phyloP scores from a whole-genome alignment of 2,113 vertebrate genomes.

The Onychostruthus taczanowskii region DNA sequence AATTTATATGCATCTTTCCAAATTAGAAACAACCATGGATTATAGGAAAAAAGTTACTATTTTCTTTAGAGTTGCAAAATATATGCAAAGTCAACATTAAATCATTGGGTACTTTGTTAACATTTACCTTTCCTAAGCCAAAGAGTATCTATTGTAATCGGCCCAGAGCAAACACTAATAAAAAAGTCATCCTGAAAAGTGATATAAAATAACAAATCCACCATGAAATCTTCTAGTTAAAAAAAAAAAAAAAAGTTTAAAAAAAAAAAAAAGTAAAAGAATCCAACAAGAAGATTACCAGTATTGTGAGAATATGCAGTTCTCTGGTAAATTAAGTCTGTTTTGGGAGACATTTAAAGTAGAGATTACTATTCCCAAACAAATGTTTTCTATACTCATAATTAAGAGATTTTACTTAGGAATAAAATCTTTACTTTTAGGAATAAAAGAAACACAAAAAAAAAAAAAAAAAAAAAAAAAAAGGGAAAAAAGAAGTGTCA shows the following conservation, averaged over 20 bases:
- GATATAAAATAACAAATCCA: not conserved
- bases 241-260: no score
- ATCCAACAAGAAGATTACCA: not conserved
- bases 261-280: not conserved
- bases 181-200: not conserved
- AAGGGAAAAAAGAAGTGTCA: rapidly evolving
- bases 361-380: not conserved
- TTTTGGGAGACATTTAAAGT: not conserved
- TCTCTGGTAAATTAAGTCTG: not conserved
- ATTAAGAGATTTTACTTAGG: not conserved
- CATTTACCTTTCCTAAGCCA: not conserved
- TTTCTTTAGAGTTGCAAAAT: not conserved
- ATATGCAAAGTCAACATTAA: not conserved
- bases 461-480: rapidly evolving
- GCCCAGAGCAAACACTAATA: not conserved
- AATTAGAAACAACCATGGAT: not conserved
- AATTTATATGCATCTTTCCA: not conserved
- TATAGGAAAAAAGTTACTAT: not conserved
- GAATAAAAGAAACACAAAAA: not conserved
- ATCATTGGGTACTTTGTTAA: not conserved
- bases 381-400: not conserved
- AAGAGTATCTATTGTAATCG: not conserved
- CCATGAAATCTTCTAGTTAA: not conserved
- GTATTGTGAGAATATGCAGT: not conserved
- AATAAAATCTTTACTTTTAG: not conserved